Evolutionary conservation across 2,113 vertebrate genomes (phyloP).

Genomic region (Chitala chitala): DNA sequence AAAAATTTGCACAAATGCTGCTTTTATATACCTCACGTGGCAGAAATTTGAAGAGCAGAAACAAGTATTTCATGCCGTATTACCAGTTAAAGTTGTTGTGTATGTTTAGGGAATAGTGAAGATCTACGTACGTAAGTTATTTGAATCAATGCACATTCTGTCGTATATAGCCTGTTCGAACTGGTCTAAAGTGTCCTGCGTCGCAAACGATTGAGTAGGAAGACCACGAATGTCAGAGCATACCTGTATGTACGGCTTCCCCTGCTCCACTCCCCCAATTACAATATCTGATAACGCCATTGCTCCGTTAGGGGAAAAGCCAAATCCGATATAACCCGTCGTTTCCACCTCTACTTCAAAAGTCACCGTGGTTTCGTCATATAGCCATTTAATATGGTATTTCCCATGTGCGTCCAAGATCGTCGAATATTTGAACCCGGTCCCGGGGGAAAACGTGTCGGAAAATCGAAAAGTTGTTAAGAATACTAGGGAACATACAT

Average conservation of each 20-base stretch:
- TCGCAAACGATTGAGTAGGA: not conserved
- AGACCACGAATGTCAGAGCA: not conserved
- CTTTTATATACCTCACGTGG: too few relatives aligned
- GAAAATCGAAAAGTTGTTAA: constrained; percentile 25
- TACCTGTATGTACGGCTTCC: constrained; percentile 76
- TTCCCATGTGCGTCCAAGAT: constrained; percentile 64
- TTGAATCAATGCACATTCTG: not conserved
- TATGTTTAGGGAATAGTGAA: not conserved
- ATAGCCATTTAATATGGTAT: constrained; percentile 66
- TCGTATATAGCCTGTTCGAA: not conserved
- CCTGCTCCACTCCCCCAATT: constrained; percentile 70
- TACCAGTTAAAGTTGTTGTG: too few relatives aligned
- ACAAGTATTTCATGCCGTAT: too few relatives aligned
- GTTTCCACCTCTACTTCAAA: constrained; percentile 73
- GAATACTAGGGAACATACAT: constrained; percentile 28
- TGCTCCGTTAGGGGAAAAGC: constrained; percentile 71
- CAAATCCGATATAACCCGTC: constrained; percentile 75
- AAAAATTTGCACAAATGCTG: too few relatives aligned
- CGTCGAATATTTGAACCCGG: constrained; percentile 54
- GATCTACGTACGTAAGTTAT: not conserved
- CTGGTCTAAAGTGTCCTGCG: not conserved
- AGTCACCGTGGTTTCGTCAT: constrained; percentile 52
- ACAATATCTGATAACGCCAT: constrained; percentile 76
- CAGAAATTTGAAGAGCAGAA: too few relatives aligned
- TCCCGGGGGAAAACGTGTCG: constrained; percentile 16